Percentiles rank a stretch among this genome's conserved stretches.
These are phyloP conservation scores for Neoscelio sp. DNA, from an alignment of 2,888 invertebrate species.

Conservation along the genomic window DNA sequence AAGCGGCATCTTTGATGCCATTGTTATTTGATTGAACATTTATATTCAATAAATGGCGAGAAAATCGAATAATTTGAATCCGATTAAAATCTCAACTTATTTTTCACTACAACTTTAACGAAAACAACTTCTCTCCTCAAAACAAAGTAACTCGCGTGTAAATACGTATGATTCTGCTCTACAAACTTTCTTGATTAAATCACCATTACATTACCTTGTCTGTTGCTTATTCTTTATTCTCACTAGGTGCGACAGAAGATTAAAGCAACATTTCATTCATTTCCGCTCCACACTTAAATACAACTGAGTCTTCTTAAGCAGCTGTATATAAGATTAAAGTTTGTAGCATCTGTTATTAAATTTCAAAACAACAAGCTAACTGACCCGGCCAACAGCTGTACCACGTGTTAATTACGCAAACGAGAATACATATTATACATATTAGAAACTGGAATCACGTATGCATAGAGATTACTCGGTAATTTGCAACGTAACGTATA, in stretches of 20 bases:
- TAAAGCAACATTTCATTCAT: conserved; percentile 52
- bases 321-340: conserved; percentile 42
- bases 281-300: conserved; percentile 37
- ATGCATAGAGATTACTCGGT: conserved; percentile 31
- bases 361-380: conserved; percentile 29
- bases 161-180: conserved; percentile 29
- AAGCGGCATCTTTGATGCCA: too few relatives aligned
- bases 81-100: too few relatives aligned
- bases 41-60: too few relatives aligned
- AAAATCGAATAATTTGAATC: too few relatives aligned
- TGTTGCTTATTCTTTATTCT: conserved; percentile 52
- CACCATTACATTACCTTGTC: conserved; percentile 58
- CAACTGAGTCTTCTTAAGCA: conserved; percentile 24
- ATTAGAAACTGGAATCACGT: conserved; percentile 25
- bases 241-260: conserved; percentile 43
- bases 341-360: conserved; percentile 32
- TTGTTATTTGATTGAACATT: too few relatives aligned
- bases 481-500: conserved; percentile 8
- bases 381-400: conserved; percentile 15
- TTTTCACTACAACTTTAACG: too few relatives aligned
- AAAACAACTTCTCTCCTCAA: too few relatives aligned
- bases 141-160: conserved; percentile 40
- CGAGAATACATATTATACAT: conserved; percentile 27
- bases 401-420: conserved; percentile 35
- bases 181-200: conserved; percentile 57